Evolutionary conservation across 2,888 invertebrate genomes (phyloP).

Genomic region (Mythimna vitellina): DNA sequence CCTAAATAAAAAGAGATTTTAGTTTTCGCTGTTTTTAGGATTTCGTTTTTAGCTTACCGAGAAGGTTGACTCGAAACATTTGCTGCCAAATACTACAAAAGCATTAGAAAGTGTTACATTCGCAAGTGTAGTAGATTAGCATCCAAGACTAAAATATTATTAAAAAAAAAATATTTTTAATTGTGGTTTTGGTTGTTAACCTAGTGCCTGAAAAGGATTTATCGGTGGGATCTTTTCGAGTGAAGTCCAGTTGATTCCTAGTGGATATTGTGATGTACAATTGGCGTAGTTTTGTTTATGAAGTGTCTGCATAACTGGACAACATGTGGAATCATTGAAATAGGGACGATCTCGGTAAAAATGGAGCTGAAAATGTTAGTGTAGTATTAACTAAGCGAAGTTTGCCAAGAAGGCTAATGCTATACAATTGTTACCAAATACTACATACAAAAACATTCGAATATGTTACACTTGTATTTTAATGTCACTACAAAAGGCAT

Average conservation of each 20-base stretch:
- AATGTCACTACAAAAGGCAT: too few species aligned
- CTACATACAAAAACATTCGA: not conserved
- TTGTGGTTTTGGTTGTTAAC: too few species aligned
- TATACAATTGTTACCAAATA: not conserved
- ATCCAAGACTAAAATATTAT: too few species aligned
- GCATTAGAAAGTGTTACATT: too few species aligned
- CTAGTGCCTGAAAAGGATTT: not conserved
- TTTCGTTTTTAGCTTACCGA: too few species aligned
- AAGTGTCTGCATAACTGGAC: not conserved
- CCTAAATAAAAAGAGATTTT: not conserved
- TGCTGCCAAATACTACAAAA: too few species aligned
- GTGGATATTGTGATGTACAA: not conserved
- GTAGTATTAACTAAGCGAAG: not conserved
- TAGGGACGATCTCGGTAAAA: not conserved
- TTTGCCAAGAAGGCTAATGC: not conserved
- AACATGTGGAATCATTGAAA: not conserved
- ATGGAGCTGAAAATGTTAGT: not conserved
- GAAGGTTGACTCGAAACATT: too few species aligned
- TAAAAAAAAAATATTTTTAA: too few species aligned
- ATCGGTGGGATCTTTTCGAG: not conserved
- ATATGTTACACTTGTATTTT: too few species aligned
- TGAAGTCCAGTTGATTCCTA: not conserved
- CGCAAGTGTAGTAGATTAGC: too few species aligned
- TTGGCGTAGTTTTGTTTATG: not conserved
- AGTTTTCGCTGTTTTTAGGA: too few species aligned